Conservation (phyloP, 2,113 vertebrate species). For the Tetrax tetrax region DNA sequence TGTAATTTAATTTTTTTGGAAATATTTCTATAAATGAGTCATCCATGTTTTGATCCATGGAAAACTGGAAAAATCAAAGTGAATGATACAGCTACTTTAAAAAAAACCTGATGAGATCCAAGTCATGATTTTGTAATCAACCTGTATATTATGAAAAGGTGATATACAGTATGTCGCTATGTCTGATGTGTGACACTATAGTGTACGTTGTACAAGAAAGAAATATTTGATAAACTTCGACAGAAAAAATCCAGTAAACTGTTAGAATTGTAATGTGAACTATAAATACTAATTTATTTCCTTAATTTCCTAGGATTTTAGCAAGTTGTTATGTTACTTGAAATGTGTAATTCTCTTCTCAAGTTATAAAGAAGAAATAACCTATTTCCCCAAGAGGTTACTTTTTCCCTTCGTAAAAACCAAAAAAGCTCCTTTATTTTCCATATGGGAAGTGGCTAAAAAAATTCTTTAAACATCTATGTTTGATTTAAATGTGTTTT, state of each 20-base stretch:
- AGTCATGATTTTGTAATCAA: constrained; percentile 56
- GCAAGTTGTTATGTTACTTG: not conserved
- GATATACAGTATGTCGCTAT: not conserved
- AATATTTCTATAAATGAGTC: constrained; percentile 53
- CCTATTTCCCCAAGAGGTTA: not conserved
- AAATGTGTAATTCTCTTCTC: not conserved
- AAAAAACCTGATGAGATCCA: constrained; percentile 17
- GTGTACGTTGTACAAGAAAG: not conserved
- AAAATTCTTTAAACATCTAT: not conserved
- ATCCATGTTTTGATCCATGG: constrained; percentile 58
- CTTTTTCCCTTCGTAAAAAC: not conserved
- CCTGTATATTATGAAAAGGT: constrained; percentile 46
- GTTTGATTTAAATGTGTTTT: not conserved
- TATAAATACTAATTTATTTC: not conserved
- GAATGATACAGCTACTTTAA: not conserved
- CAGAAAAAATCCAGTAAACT: not conserved
- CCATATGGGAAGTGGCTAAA: not conserved
- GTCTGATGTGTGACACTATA: not conserved
- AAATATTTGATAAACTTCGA: not conserved
- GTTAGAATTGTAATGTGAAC: not conserved
- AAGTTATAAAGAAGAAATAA: not conserved
- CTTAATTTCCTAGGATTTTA: not conserved
- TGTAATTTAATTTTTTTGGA: constrained; percentile 48
- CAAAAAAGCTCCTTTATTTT: not conserved
- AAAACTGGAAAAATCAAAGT: constrained; percentile 57